Evolutionary conservation across 2,888 invertebrate genomes (phyloP), one percentile per base, ranked within the genome.

Genomic region (Drosophila suboccidentalis): DNA sequence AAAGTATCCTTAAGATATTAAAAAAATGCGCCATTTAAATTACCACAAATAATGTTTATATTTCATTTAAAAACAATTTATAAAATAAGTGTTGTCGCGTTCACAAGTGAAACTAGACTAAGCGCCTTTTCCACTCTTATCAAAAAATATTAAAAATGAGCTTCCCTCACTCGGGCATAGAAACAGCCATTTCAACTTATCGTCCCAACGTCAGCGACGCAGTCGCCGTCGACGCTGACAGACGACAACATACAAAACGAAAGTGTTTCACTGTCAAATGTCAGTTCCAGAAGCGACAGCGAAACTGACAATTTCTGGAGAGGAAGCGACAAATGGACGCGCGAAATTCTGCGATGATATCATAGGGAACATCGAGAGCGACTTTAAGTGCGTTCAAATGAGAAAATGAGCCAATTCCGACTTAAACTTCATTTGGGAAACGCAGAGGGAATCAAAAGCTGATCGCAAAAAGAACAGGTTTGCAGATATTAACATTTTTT

Each of bases 261-360:
- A 85, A 82, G 82, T 85, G 82, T 82, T 82, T 85, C 71, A 73
- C 82, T 82, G 86, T 82, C 82, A 85, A 82, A 85, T 82, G 81
- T 82, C 86, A 76, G 50, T 13, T 63, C 22, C 53, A 44, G 43
- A 10, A 17, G 59, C 46, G 17, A 41, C 41, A 73, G 17, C 38
- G 32, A 65, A 62, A 53, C 22, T 57, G 68, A 68, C 65, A 60
- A 61, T 36, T 80, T 77, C 67, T 77, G 72, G 62, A 72, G 55
- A 72, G 58, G 69, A 76, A 69, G 50, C 54, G 36, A 53, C 46
- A 73, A 73, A 64, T 69, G 60, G 44, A 54, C 38, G 67, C 60
- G 41, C 34, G 8, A 63, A 65, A 57, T 43, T 62, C 41, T 44
- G 50, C 38, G 54, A 64, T 76, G 78, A 76, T 64, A 76, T 76